Base-by-base conservation (phyloP, 2,113 vertebrate species). In the Pontoporia blainvillei region DNA sequence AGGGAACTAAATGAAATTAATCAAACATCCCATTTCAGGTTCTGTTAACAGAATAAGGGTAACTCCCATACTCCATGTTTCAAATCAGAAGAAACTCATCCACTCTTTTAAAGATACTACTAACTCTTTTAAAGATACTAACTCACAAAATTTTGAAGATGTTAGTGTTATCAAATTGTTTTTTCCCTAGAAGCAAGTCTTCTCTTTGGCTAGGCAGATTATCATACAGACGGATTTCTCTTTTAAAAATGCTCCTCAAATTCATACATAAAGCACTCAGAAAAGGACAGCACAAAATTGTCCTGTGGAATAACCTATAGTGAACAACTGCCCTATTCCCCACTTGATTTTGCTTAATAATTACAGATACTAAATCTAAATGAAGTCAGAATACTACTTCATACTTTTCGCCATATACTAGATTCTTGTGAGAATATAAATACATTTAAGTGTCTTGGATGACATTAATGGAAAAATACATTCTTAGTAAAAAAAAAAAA, bases 11-110 rank as follows among this genome's bases (percentile, higher is more conserved):
- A 97, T 89, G 64, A 72, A 97, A 79, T 91, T 78, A 87, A 97
- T 92, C 87, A 96, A 95, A 96, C 78, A 79, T 96, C 76, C 93
- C 83, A 91, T 81, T 96, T 95, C 59, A 93, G 83, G 57, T 81
- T 94, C 90, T 90, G 81, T 66, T 79, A 96, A 93, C 54, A 84
- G 95, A 36, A 62, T 83, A 73, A 87, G 41, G 94, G 96, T 83
- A 96, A 87, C 57, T 67, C 92, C 57, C 52, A 41, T 31, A 84
- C n/a, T n/a, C 82, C 73, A 25, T n/a, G 72, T 36, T 85, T 81
- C 46, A 91, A 95, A 44, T 62, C 83, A 94, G 72, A 75, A 90
- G 36, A 86, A 96, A 96, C 93, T 86, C 66, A 84, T 54, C 25
- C 27, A 69, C 67, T 86, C 69, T 78, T 81, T 69, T 49, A 97